Evolutionary conservation across 2,113 vertebrate species (phyloP), one percentile per base, ranked within the genome.

Genomic region (Glaucomys volans): DNA sequence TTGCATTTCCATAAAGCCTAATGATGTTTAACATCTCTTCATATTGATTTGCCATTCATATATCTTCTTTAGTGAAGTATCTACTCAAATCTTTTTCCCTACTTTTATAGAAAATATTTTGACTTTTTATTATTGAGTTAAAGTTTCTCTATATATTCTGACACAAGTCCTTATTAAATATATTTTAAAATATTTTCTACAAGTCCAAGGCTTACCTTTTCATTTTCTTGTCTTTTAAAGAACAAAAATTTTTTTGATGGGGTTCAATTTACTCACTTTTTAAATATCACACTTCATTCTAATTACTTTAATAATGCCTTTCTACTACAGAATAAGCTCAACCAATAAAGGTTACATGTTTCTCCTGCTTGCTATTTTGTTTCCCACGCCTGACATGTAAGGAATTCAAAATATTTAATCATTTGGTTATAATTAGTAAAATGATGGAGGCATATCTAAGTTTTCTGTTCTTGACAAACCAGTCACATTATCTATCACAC

Each of bases 41-140:
- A 62, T 62, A 28, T 28, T 62, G 26, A 62, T 62, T 62, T 62
- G 59, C 59, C 59, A 62, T 26, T 62, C 59, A 62, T 62, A 11
- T 62, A 26, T 62, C 59, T 62, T 62, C 59, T 62, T 62, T 62
- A 62, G 59, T 62, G 59, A 26, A 62, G 24, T 26, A 62, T 11
- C 59, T 62, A 24, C 59, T 10, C 22, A 24, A 62, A 62, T 62
- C 59, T 62, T 62, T 57, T 62, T 28, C 59, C 42, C 44, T 12
- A 82, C 10, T 81, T 87, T 87, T 76, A 40, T 57, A 67, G 14
- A 47, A 3, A n/a, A 7, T 87, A 92, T 20, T 82, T 89, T 83
- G 40, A 88, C 47, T 57, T 62, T 75, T 95, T 82, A 92, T 75
- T 87, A 74, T 32, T 81, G 22, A 71, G 28, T 86, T 80, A 47